A percentile compares a stretch with the other conserved stretches of the same genome.
Conservation (phyloP, 2,113 vertebrate genomes). For the Nesoenas mayeri region DNA sequence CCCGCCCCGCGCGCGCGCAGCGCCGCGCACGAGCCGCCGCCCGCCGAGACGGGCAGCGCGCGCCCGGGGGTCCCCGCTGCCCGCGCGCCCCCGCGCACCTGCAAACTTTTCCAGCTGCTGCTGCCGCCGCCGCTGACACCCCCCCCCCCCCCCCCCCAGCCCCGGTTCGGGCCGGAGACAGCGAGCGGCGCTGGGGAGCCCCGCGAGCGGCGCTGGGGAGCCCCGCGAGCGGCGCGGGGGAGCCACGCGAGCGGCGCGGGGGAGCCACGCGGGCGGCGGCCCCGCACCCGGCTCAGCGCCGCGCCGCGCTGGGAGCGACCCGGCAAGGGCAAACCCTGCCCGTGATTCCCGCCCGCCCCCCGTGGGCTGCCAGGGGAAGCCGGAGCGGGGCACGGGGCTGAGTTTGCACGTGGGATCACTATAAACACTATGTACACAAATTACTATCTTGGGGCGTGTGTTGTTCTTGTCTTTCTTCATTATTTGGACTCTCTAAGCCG, state of each 20-base stretch:
- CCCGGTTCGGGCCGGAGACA: not conserved
- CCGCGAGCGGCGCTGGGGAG: too few species aligned
- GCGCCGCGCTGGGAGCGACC: rapidly evolving
- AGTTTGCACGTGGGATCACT: rapidly evolving
- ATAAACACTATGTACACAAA: too few species aligned
- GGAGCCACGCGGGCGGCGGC: too few species aligned
- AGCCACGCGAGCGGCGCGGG: too few species aligned
- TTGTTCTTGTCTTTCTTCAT: not conserved
- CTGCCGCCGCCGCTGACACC: too few species aligned
- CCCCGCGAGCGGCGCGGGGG: too few species aligned
- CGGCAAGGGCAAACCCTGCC: not conserved
- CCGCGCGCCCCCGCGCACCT: not conserved
- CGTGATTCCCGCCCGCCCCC: not conserved
- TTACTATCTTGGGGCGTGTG: too few species aligned
- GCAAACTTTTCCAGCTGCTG: not conserved
- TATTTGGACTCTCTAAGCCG: not conserved
- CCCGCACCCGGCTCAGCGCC: not conserved
- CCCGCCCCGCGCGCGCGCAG: constrained; percentile 28
- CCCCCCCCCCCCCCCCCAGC: too few species aligned
- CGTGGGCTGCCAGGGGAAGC: rapidly evolving
- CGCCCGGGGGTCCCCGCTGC: not conserved
- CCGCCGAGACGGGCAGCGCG: not conserved
- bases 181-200: too few species aligned
- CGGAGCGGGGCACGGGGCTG: not conserved
- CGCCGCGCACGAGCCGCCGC: not conserved